A percentile compares a stretch with the other conserved stretches of the same genome.
Evolutionary conservation across 2,797 vertebrate species (phyloP).

Genomic region (Sphenopsis melanotis): DNA sequence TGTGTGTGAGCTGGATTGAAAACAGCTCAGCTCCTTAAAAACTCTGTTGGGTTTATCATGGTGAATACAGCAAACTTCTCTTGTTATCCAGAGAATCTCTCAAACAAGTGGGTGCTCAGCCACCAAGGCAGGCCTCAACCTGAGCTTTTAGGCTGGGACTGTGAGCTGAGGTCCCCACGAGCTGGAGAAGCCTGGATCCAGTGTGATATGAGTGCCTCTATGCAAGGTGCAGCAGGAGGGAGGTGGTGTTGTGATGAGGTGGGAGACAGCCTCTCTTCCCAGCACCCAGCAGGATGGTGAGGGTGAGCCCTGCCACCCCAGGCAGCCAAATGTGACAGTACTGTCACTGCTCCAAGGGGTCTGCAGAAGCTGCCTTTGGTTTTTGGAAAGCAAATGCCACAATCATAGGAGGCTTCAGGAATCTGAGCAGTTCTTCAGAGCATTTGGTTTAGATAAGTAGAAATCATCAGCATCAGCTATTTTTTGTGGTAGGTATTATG

Average conservation of each 20-base stretch:
- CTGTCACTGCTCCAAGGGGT: neutral
- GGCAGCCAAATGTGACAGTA: neutral
- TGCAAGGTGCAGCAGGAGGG: neutral
- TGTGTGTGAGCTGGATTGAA: neutral
- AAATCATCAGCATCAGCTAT: neutral
- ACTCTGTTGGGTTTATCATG: neutral
- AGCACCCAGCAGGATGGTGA: accelerated
- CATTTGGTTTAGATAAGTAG: neutral
- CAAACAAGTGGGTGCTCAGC: neutral
- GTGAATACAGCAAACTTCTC: neutral
- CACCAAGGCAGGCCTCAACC: neutral
- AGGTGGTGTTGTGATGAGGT: neutral
- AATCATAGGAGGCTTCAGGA: neutral
- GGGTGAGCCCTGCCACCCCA: accelerated
- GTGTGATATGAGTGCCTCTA: neutral
- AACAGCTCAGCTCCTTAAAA: neutral
- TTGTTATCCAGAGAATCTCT: neutral
- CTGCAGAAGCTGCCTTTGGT: neutral
- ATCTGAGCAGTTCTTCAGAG: neutral
- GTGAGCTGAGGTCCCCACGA: neutral
- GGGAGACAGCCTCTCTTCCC: neutral
- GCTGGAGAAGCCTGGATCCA: neutral
- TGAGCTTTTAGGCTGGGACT: neutral
- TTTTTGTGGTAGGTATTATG: neutral
- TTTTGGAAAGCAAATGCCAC: neutral